phyloP scores from a whole-genome alignment of 2,888 invertebrate genomes.

The Tortrix viridana region DNA sequence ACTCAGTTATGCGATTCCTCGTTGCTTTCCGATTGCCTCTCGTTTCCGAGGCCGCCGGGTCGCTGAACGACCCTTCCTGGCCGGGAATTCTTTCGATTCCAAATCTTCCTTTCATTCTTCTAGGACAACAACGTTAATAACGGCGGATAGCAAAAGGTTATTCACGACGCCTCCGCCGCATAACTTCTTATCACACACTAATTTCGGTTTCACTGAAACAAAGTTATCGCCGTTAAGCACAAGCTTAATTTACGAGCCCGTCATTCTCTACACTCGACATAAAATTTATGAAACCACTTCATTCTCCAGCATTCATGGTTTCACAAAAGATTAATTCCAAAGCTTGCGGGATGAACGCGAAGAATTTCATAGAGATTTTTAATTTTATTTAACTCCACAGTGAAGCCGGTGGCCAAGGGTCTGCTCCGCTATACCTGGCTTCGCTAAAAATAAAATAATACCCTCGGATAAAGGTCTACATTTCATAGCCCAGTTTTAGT shows the following conservation, averaged over 20 bases:
- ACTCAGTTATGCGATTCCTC: constrained; percentile 62
- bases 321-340: constrained; percentile 44
- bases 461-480: constrained; percentile 57
- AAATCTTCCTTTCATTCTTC: constrained; percentile 49
- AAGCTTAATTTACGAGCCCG: constrained; percentile 33
- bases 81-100: constrained; percentile 56
- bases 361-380: constrained; percentile 60
- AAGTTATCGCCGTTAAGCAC: constrained; percentile 33
- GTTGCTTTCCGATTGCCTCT: constrained; percentile 61
- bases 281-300: constrained; percentile 38
- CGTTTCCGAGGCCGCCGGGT: constrained; percentile 57
- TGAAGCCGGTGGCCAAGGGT: constrained; percentile 51
- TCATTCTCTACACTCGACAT: constrained; percentile 33
- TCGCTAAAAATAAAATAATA: constrained; percentile 64
- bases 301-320: constrained; percentile 28
- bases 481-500: constrained; percentile 53
- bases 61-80: constrained; percentile 54
- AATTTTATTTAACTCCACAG: constrained; percentile 59
- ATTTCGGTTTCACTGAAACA: constrained; percentile 30
- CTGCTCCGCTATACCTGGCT: constrained; percentile 55
- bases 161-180: constrained; percentile 6
- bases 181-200: constrained; percentile 25
- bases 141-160: constrained; percentile 22
- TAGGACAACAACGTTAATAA: constrained; percentile 40
- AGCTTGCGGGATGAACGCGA: constrained; percentile 51